Conservation (phyloP, 1,140 invertebrate genomes). For the Notospermus geniculatus region DNA sequence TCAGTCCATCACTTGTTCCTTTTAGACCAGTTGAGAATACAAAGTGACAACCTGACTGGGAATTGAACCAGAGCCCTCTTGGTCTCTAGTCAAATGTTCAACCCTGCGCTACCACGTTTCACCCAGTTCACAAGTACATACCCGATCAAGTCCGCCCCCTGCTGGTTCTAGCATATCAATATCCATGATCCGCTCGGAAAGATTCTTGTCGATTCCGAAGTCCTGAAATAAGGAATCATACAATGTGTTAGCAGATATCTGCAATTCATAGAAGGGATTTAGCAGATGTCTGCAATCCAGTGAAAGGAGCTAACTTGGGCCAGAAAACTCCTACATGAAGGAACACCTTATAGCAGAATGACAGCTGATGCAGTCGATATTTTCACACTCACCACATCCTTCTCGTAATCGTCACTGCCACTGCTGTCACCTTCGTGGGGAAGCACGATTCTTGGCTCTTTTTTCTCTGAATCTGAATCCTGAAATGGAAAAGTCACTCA, state of each 20-base stretch:
- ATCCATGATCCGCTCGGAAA: conserved; percentile 49
- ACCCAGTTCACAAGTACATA: too few species aligned
- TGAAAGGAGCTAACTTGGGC: too few species aligned
- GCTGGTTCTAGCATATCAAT: conserved; percentile 41
- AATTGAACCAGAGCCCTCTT: too few species aligned
- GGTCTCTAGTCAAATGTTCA: too few species aligned
- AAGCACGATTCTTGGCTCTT: conserved; percentile 17
- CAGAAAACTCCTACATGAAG: too few species aligned
- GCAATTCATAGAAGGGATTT: neutral
- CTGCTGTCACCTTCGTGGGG: conserved; percentile 33
- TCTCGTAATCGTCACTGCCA: conserved; percentile 50
- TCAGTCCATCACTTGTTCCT: too few species aligned
- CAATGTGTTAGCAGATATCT: neutral
- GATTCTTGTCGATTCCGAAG: conserved; percentile 51
- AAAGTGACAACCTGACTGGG: too few species aligned
- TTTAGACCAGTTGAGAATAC: too few species aligned
- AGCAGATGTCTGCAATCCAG: too few species aligned
- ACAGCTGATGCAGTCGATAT: neutral
- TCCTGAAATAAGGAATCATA: conserved; percentile 31
- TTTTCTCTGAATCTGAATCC: conserved; percentile 39
- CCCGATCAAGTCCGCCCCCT: conserved; percentile 18
- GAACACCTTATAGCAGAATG: too few species aligned
- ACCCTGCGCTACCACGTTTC: too few species aligned
- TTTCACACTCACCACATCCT: conserved; percentile 46
- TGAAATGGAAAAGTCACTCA: too few species aligned